Base-by-base conservation (phyloP, 2,113 vertebrate species). In the Passer domesticus region DNA sequence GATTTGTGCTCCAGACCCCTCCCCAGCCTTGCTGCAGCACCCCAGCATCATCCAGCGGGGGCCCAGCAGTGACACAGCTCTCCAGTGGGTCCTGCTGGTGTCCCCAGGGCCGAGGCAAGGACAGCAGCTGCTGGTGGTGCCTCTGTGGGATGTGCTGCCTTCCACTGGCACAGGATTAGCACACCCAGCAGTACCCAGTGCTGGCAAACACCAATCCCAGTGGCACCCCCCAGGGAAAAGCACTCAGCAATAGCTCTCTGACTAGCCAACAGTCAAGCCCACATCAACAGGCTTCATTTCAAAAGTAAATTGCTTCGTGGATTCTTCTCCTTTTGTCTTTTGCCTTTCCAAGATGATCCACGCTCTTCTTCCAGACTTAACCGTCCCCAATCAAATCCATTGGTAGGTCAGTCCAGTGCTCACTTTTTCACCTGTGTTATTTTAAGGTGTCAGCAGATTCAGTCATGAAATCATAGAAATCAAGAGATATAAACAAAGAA, bases 31-130 rank as follows among this genome's bases (percentile, higher is more conserved):
- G 47, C 1, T 18, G 2, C 18, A 59, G 28, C 44, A 7, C 9
- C 53, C 7, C 41, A 7, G 1, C 0, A 1, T 15, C n/a, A 5
- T 8, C 23, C 59, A 2, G 5, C 39, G 7, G 15, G 28, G 41
- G 14, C 18, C 15, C 59, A n/a, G 70, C 15, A 0, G 8, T 35
- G 60, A 1, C 41, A 8, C 41, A 39, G 60, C 41, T 3, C 30
- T 15, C 1, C 11, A 33, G 28, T 22, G 39, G 17, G 4, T 11
- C 35, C 70, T 33, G n/a, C 79, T 64, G 70, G 13, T 35, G 28
- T 50, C 28, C 55, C 76, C 80, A n/a, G 46, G 4, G 14, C 21
- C 52, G 27, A 21, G 53, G 43, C 15, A 25, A 22, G 6, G 19
- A 43, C 2, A 13, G 11, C 28, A n/a, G 56, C 16, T n/a, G 47